These are phyloP conservation scores for Rhaphigaster nebulosa DNA, from an alignment of 2,888 invertebrate genomes.

Conservation along the genomic window DNA sequence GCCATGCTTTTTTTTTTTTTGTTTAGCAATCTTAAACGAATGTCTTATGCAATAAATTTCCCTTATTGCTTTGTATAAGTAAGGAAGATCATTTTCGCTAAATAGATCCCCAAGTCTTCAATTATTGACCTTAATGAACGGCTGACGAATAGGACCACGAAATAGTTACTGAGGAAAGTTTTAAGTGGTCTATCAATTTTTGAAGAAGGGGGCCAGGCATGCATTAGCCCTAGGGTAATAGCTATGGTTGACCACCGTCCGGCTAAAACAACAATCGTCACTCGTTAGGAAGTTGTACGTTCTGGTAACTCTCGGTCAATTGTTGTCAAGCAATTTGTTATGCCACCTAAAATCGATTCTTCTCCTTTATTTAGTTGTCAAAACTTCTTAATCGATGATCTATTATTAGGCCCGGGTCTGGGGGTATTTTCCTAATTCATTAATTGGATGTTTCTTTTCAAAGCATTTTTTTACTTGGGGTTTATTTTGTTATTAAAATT, in stretches of 20 bases:
- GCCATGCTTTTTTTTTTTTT: background rate
- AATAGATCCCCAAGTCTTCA: background rate
- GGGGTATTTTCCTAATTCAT: background rate
- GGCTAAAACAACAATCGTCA: background rate
- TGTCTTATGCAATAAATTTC: background rate
- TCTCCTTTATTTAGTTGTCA: conserved; percentile 12
- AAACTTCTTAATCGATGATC: conserved; percentile 14
- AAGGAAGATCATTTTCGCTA: background rate
- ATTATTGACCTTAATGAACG: conserved; percentile 17
- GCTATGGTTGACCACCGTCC: background rate
- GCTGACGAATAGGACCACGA: background rate
- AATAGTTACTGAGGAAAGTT: conserved; percentile 21
- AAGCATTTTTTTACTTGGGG: background rate
- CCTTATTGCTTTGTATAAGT: background rate
- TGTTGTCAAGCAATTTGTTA: conserved; percentile 1
- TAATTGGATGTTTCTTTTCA: background rate
- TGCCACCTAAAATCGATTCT: background rate
- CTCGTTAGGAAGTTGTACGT: background rate
- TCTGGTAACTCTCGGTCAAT: background rate
- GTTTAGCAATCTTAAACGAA: background rate
- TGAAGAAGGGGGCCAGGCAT: background rate
- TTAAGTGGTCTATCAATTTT: conserved; percentile 11
- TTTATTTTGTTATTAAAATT: background rate
- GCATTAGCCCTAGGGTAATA: background rate
- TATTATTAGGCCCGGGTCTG: background rate